Evolutionary conservation across 1,140 invertebrate species (phyloP), one percentile per base, ranked within the genome.

Genomic region (Heliconius himera): DNA sequence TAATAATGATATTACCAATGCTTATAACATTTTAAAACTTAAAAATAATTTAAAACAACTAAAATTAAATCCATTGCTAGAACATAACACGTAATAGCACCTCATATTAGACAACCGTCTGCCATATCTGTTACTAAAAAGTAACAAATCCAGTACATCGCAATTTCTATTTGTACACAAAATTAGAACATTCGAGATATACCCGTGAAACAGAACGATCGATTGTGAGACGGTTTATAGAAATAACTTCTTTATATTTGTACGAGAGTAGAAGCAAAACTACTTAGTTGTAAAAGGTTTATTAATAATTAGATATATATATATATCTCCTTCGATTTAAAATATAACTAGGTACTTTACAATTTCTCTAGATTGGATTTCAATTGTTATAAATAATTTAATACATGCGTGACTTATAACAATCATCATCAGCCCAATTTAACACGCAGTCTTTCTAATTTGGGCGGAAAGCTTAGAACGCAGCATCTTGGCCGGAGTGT

Each of bases 81-180:
- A 5, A 4, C 5, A 29, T 22, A 13, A 66, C 60, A 66, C 60
- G 60, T 87, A 88, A 87, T 87, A 77, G 16, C 18, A 2, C 18
- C 38, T 11, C n/a, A 78, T 79, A 83, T 84, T 82, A 85, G 82
- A 84, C 82, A 82, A 73, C 66, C 75, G 81, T 70, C 82, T 83
- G 66, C 73, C 73, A 73, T 81, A 74, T 82, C 81, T 82, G 84
- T 38, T 77, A 85, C 84, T 87, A 89, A 89, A 88, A 88, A 87
- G 87, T 85, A 87, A 85, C 85, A 83, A 81, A 82, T 85, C 82
- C 77, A 70, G 74, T 70, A 51, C 38, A 76, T 74, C 26, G 60
- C 54, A 82, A 82, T 77, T 70, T 70, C 26, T 70, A 74, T 49
- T 74, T 74, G 73, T 41, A 74, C 38, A 73, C 38, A 33, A 66